A percentile compares a stretch with the other conserved stretches of the same genome.
Evolutionary conservation across 2,888 invertebrate species (phyloP).

Genomic region (Neoaliturus tenellus): DNA sequence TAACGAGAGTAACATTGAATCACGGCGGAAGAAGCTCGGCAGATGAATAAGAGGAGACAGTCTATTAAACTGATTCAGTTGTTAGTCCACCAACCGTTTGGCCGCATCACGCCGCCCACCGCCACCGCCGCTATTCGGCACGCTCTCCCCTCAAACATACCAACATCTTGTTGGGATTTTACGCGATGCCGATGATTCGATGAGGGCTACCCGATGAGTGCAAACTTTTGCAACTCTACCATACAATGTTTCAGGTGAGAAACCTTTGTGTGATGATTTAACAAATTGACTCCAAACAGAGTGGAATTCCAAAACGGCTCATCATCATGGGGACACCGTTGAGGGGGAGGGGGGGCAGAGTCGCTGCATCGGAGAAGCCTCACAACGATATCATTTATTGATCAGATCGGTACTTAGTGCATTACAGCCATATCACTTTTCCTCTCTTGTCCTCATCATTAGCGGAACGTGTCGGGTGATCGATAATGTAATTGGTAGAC

Average conservation of each 20-base stretch:
- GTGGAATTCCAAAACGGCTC: too few relatives aligned
- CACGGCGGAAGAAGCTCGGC: neutral
- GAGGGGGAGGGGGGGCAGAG: too few relatives aligned
- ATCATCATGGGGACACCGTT: too few relatives aligned
- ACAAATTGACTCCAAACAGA: too few relatives aligned
- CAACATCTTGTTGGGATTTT: too few relatives aligned
- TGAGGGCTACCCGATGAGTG: too few relatives aligned
- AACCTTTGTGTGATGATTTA: too few relatives aligned
- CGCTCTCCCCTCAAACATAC: neutral
- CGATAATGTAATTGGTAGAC: too few relatives aligned
- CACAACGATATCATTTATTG: neutral
- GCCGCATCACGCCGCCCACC: neutral
- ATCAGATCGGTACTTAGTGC: neutral
- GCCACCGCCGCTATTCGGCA: neutral
- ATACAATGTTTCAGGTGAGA: too few relatives aligned
- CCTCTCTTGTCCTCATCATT: neutral
- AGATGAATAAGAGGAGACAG: conserved; percentile 13
- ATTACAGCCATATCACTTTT: neutral
- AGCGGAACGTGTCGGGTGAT: too few relatives aligned
- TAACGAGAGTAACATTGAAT: neutral
- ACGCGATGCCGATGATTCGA: too few relatives aligned
- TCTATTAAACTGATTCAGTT: conserved; percentile 12
- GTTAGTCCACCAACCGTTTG: conserved; percentile 27
- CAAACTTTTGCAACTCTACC: too few relatives aligned
- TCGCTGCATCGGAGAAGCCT: neutral